Base-by-base conservation (phyloP, 2,797 vertebrate genomes). In the Gila robusta region DNA sequence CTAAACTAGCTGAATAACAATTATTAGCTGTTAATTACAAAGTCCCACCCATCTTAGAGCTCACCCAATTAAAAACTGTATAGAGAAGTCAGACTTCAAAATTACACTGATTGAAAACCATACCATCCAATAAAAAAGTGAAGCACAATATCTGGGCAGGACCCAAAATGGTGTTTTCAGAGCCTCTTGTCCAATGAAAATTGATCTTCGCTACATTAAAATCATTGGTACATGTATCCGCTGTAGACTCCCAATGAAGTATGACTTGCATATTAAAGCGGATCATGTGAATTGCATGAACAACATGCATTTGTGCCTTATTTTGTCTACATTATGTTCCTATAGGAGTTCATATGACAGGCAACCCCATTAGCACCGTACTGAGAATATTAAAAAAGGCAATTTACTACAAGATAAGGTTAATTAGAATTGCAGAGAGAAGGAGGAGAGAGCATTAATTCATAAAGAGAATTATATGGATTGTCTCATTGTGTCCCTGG, bases 331-430 rank as follows among this genome's bases (percentile, higher is more conserved):
- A 23, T 72, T 82, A 59, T 47, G 39, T 73, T 44, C 26, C 37
- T 23, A 62, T 32, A 35, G 69, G 69, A 73, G 59, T 73, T 41
- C 17, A 72, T 72, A 32, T 23, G 17, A n/a, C 71, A 83, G 70
- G 26, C 11, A 62, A 82, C 39, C 37, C 21, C 21, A 62, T 83
- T 64, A 83, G 70, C 54, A 9, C 39, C 1, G 2, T 44, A 5
- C 37, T 9, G 70, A 28, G 11, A 59, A 82, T 82, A 44, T 66
- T 83, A 35, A 83, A 49, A 14, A 5, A 66, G 21, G 8, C 39
- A 66, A 76, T 76, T 66, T 47, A 64, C 28, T 44, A 32, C 39
- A 52, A 76, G 56, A 66, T 83, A 35, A 62, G 59, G 37, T 62
- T 83, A 28, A 73, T 73, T 66, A 52, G 19, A 19, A 35, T 17